Percentiles rank a stretch among this genome's conserved stretches.
Evolutionary conservation across 2,113 vertebrate species (phyloP).

Genomic region (Mesoclemmys tuberculata): DNA sequence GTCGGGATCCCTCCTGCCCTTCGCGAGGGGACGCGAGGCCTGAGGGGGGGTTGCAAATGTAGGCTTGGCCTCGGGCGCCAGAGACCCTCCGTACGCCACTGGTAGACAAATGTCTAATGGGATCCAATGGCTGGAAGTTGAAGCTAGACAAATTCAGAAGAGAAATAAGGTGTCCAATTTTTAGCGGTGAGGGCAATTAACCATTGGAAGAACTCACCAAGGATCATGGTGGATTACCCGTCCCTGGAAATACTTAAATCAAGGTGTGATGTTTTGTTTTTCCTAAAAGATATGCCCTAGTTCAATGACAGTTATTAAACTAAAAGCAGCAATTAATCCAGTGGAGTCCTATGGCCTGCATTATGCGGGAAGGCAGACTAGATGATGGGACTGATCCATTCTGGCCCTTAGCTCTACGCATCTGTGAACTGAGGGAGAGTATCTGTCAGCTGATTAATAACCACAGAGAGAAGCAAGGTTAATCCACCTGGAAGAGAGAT

Average conservation of each 20-base stretch:
- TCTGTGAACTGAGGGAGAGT: neutral
- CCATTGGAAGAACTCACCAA: neutral
- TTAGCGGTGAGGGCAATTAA: neutral
- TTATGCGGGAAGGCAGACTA: neutral
- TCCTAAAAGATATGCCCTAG: neutral
- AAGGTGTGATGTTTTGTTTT: neutral
- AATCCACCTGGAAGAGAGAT: slow-evolving; percentile 18
- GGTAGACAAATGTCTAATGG: neutral
- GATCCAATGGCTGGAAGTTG: rapidly evolving
- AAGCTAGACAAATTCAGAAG: neutral
- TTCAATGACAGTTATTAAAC: neutral
- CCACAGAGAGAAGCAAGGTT: neutral
- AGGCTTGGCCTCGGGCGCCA: too few relatives aligned
- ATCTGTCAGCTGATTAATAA: slow-evolving; percentile 33
- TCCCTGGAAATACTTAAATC: neutral
- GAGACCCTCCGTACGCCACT: too few relatives aligned
- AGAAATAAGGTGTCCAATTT: rapidly evolving
- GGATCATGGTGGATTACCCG: neutral
- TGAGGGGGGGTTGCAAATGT: too few relatives aligned
- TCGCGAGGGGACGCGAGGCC: too few relatives aligned
- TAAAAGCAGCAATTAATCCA: slow-evolving; percentile 36
- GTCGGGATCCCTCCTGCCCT: too few relatives aligned
- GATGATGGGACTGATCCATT: neutral
- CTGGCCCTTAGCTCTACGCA: neutral
- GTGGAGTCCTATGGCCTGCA: slow-evolving; percentile 24